Conservation (phyloP, 1,140 invertebrate species). For the Bombus waltoni region DNA sequence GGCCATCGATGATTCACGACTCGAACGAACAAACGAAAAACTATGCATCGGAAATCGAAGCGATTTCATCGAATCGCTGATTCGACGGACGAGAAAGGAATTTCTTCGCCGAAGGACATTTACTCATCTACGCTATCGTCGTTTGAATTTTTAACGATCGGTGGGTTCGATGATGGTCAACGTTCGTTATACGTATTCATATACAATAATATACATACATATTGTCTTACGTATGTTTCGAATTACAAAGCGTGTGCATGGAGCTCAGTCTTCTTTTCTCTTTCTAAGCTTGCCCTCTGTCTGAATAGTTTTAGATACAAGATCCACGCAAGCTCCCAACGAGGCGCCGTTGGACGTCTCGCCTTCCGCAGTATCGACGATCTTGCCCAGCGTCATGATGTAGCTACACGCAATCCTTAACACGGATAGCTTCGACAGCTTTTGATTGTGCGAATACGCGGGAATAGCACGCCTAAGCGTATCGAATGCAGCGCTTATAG, state of each 20-base stretch:
- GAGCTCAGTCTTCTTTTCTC: constrained; percentile 89
- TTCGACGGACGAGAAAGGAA: not conserved
- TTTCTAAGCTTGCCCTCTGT: constrained; percentile 95
- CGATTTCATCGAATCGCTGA: too few species aligned
- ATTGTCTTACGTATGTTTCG: not conserved
- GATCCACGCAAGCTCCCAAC: constrained; percentile 91
- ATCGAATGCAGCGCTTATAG: constrained; percentile 97
- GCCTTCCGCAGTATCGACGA: constrained; percentile 76
- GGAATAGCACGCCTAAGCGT: constrained; percentile 92
- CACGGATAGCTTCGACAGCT: constrained; percentile 95
- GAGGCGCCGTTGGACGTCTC: constrained; percentile 80
- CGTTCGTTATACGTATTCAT: not conserved
- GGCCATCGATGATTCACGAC: not conserved
- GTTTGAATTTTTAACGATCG: not conserved
- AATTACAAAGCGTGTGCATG: not conserved
- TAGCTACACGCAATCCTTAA: constrained; percentile 95
- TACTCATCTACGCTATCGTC: not conserved
- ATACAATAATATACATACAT: not conserved
- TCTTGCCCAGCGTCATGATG: constrained; percentile 90
- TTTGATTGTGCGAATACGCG: constrained; percentile 95
- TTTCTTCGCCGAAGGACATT: not conserved
- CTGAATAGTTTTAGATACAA: constrained; percentile 94
- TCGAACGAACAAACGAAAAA: not conserved
- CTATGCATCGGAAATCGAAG: not conserved
- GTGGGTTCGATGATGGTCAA: not conserved